Base-by-base conservation (phyloP, 2,888 invertebrate genomes). In the Embidobia sp. region DNA sequence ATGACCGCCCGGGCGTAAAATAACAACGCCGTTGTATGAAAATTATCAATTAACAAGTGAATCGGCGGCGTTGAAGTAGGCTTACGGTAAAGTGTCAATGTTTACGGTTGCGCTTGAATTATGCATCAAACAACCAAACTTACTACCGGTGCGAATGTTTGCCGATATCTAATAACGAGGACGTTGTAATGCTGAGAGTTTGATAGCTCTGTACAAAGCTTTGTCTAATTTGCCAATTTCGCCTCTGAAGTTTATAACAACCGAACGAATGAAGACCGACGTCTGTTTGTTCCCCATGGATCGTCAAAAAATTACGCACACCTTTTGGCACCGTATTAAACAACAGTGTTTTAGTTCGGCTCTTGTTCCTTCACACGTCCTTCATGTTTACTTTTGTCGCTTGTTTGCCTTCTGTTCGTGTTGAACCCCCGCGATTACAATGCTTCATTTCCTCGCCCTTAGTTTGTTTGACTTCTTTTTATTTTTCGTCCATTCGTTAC, bases 171-270 rank as follows among this genome's bases (percentile, higher is more conserved):
- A 72, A 72, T 72, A 72, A 72, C 70, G 53, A 46, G 29, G 37
- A 15, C 22, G 46, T 53, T 49, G 44, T 51, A 59, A 70, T 51
- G 15, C 42, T 40, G 10, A 6, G 51, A 59, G 69, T 69, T 69
- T 59, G 67, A 69, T 69, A 42, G 59, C 46, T 69, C 27, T 69
- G 57, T 59, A 53, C 70, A 61, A 70, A 70, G 70, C 51, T 51
- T 59, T 53, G 70, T 51, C 70, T 70, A 61, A 70, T 70, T 70
- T 70, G 42, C 22, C 42, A 61, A 61, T 44, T 70, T 61, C 42
- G 42, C 59, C 51, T 3, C 3, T 8, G 3, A 29, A 61, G 51
- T 70, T 70, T 70, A 61, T 61, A 51, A 35, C 57, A 8, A 5
- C 15, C 10, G 29, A 53, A 44, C 27, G 51, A 19, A 44, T 46